phyloP scores from a whole-genome alignment of 2,113 vertebrate genomes.

The Dasyurus viverrinus region DNA sequence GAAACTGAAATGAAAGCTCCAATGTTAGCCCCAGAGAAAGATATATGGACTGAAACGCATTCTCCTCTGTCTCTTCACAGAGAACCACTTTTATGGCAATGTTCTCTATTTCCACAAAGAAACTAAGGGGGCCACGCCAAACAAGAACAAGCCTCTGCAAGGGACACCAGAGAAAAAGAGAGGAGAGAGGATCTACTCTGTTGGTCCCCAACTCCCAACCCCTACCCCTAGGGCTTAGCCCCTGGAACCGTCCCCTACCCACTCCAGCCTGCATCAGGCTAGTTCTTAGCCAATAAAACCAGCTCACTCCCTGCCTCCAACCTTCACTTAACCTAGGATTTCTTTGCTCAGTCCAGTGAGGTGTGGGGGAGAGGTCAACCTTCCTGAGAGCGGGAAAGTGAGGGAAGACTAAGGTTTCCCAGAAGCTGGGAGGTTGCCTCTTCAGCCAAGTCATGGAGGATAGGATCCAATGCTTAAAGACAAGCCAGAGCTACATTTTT shows the following conservation, averaged over 20 bases:
- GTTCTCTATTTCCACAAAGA: background rate
- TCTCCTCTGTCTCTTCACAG: background rate
- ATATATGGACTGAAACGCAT: background rate
- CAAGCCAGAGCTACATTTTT: background rate
- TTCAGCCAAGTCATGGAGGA: background rate
- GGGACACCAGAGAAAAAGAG: background rate
- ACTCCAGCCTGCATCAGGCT: background rate
- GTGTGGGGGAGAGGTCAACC: no score
- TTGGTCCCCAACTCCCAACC: background rate
- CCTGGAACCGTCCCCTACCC: background rate
- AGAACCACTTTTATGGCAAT: conserved; percentile 32
- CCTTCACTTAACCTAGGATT: background rate
- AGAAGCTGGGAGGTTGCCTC: background rate
- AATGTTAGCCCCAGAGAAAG: background rate
- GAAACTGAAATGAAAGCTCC: no score
- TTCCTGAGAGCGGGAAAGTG: background rate
- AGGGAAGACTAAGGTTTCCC: background rate
- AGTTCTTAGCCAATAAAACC: background rate
- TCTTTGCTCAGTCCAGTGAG: background rate
- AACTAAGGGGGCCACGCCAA: fast-evolving
- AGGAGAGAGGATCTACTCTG: background rate
- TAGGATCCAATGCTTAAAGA: background rate
- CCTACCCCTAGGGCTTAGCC: fast-evolving
- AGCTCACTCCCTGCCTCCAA: background rate
- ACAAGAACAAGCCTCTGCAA: background rate